These are phyloP conservation scores for Portevinia maculata DNA, from an alignment of 2,888 invertebrate genomes.

Conservation along the genomic window DNA sequence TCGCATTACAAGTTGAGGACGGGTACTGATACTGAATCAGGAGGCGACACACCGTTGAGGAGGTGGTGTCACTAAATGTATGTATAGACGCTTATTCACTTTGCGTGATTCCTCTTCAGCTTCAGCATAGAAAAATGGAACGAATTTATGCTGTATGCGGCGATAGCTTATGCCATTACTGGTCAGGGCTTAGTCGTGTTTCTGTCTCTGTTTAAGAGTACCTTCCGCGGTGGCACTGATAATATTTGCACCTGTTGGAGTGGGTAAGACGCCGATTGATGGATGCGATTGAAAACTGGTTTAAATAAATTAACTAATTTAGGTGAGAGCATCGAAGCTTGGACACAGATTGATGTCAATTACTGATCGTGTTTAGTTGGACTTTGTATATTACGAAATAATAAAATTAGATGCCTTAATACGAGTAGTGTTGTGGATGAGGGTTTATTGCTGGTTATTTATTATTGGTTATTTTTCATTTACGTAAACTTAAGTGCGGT, in stretches of 20 bases:
- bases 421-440: background rate
- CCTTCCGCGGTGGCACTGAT: conserved; percentile 14
- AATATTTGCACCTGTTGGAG: conserved; percentile 32
- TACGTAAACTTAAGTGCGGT: no score
- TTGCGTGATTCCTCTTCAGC: conserved; percentile 55
- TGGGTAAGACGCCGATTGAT: conserved; percentile 33
- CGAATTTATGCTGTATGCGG: conserved; percentile 21
- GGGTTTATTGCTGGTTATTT: no score
- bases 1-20: conserved; percentile 60
- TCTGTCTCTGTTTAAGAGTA: conserved; percentile 8
- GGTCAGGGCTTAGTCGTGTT: conserved; percentile 23
- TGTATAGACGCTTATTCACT: conserved; percentile 24
- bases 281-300: conserved; percentile 25
- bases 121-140: conserved; percentile 39
- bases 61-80: conserved; percentile 5
- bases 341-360: conserved; percentile 27
- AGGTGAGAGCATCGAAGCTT: conserved; percentile 18
- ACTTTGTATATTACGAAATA: conserved; percentile 9
- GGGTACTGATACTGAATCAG: conserved; percentile 54
- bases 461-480: no score
- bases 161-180: conserved; percentile 37
- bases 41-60: background rate
- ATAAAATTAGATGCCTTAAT: conserved; percentile 13
- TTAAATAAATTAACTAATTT: conserved; percentile 10
- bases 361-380: conserved; percentile 5